Evolutionary conservation across 2,888 invertebrate genomes (phyloP).

Genomic region (Scelioninae gen. 1): DNA sequence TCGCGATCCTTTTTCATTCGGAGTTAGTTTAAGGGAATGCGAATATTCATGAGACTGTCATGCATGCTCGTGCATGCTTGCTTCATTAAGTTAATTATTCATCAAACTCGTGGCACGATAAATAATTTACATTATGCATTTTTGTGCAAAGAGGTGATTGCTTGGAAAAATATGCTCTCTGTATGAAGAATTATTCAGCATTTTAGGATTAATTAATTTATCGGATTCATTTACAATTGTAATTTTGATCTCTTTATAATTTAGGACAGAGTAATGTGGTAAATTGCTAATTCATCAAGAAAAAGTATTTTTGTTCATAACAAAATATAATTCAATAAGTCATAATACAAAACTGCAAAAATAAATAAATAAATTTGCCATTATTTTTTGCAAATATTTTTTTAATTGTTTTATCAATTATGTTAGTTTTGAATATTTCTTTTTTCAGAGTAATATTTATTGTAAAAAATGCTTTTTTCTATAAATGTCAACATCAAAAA

Average conservation of each 20-base stretch:
- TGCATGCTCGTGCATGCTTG: constrained; percentile 5
- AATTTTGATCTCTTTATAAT: background rate
- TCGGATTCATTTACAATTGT: constrained; percentile 1
- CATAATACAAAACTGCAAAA: no score
- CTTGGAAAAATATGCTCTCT: constrained; percentile 2
- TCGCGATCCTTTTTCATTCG: no score
- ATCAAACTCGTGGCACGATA: constrained; percentile 17
- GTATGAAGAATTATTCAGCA: background rate
- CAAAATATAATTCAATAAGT: background rate
- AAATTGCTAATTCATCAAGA: background rate
- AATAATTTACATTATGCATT: constrained; percentile 26
- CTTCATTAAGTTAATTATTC: constrained; percentile 25
- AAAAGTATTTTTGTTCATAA: no score
- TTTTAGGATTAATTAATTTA: constrained; percentile 6
- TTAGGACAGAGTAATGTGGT: background rate
- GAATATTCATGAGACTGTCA: no score
- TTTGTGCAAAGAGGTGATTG: background rate
- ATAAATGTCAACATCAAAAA: background rate
- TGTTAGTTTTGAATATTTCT: no score
- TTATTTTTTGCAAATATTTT: no score
- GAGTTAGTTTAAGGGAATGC: no score
- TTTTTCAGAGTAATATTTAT: no score
- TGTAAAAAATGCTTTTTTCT: background rate
- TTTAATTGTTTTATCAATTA: no score
- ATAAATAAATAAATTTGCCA: no score